These are phyloP conservation scores for Nebria brevicollis DNA, from an alignment of 2,888 invertebrate species.

Conservation along the genomic window DNA sequence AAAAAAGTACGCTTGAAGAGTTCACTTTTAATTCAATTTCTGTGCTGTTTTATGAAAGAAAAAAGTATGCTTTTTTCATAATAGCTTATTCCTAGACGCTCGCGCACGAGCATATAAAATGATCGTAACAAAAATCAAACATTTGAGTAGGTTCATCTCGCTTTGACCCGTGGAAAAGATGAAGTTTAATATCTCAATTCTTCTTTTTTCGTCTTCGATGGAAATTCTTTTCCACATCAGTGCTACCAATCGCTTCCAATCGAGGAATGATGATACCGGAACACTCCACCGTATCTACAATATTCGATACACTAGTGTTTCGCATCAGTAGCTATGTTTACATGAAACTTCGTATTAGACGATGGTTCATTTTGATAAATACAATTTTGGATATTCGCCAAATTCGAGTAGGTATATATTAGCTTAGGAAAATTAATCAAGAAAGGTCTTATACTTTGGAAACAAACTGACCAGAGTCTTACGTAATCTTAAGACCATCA, in stretches of 20 bases:
- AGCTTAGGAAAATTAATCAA: too few relatives aligned
- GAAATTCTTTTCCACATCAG: constrained; percentile 15
- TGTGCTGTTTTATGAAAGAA: background rate
- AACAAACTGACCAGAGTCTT: too few relatives aligned
- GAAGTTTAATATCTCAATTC: too few relatives aligned
- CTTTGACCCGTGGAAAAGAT: background rate
- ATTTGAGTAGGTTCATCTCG: background rate
- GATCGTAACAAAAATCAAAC: constrained; percentile 13
- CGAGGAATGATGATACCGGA: background rate
- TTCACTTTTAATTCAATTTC: background rate
- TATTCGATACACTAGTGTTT: constrained; percentile 15
- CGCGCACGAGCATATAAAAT: background rate
- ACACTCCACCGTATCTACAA: background rate
- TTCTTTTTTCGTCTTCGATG: constrained; percentile 5
- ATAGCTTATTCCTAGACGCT: background rate
- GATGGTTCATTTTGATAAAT: too few relatives aligned
- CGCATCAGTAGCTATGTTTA: background rate
- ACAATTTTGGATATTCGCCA: background rate
- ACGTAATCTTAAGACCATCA: too few relatives aligned
- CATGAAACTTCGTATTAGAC: background rate
- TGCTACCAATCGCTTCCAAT: constrained; percentile 18
- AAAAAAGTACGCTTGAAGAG: background rate
- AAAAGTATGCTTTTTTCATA: background rate
- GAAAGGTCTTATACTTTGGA: too few relatives aligned
- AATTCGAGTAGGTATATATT: background rate